Base-by-base conservation (phyloP, 1,140 invertebrate genomes). In the Bombus terrestris region DNA sequence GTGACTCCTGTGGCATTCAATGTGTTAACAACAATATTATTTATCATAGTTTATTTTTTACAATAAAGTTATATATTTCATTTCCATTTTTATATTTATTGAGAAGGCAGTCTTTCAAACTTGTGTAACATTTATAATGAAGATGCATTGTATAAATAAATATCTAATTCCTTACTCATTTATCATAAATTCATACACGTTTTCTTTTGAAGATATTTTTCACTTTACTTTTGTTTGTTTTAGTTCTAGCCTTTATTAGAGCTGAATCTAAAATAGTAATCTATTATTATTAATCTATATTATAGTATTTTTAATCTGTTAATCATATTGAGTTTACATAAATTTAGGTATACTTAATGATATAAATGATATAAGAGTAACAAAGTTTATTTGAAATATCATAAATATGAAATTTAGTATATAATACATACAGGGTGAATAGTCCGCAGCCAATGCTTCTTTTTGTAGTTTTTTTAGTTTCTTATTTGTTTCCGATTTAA, bases 41-140 rank as follows among this genome's bases (percentile, higher is more conserved):
- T 6, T 28, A 35, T 53, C 25, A 57, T 35, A 15, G 22, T 28
- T 15, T 25, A 53, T 22, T 4, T 12, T 83, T 66, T 68, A 69
- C 12, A 57, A 83, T 83, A 5, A 15, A 68, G 15, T 68, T n/a
- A 28, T 77, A 77, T 77, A 83, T 83, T 35, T 83, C 62, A 15
- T 41, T 68, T 76, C 81, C 74, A 15, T 3, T 83, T 12, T 77
- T 77, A 32, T 64, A 28, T 25, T 47, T 69, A 8, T 83, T 35
- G n/a, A 76, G n/a, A 62, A 66, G 43, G 32, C 43, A 75, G 8
- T 47, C 1, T 43, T 5, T 47, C 15, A 41, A 12, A 74, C 3
- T 10, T 47, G 8, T 22, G n/a, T 37, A 5, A 68, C 6, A 10
- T 53, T 35, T 39, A 15, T 3, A 28, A 57, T 47, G 43, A 1